Conservation (phyloP, 2,797 vertebrate genomes). For the Lates japonicus region DNA sequence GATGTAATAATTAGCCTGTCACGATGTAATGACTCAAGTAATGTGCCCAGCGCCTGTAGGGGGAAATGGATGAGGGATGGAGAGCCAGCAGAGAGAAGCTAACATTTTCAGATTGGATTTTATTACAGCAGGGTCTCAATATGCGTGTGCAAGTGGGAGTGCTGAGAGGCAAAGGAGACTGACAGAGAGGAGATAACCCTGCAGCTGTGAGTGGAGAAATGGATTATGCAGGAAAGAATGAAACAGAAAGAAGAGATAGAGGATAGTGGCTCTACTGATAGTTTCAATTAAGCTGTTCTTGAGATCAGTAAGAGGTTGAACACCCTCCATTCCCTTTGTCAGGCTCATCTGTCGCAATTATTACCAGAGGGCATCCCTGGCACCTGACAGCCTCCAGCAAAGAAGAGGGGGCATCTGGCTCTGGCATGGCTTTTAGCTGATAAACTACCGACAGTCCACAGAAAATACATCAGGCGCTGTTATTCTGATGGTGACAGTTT, state of each 20-base stretch:
- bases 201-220: conserved; percentile 54
- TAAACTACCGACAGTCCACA: conserved; percentile 35
- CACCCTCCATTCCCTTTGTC: conserved; percentile 71
- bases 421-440: conserved; percentile 34
- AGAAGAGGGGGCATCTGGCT: conserved; percentile 52
- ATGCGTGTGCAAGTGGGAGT: conserved; percentile 60
- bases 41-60: conserved; percentile 39
- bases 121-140: conserved; percentile 65
- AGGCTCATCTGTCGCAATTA: conserved; percentile 76
- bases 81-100: conserved; percentile 48
- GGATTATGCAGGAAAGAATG: conserved; percentile 57
- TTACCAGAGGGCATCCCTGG: conserved; percentile 62
- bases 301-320: conserved; percentile 71
- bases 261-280: conserved; percentile 71
- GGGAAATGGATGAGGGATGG: conserved; percentile 51
- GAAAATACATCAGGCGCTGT: conserved; percentile 31
- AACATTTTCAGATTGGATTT: conserved; percentile 66
- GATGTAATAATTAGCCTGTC: conserved; percentile 67
- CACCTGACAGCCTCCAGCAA: conserved; percentile 57
- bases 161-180: conserved; percentile 53
- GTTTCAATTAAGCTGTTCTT: conserved; percentile 78
- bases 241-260: conserved; percentile 59
- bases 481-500: conserved; percentile 38
- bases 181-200: conserved; percentile 49
- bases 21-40: conserved; percentile 56